Evolutionary conservation across 2,888 invertebrate genomes (phyloP).

Genomic region (Microctonus brassicae): DNA sequence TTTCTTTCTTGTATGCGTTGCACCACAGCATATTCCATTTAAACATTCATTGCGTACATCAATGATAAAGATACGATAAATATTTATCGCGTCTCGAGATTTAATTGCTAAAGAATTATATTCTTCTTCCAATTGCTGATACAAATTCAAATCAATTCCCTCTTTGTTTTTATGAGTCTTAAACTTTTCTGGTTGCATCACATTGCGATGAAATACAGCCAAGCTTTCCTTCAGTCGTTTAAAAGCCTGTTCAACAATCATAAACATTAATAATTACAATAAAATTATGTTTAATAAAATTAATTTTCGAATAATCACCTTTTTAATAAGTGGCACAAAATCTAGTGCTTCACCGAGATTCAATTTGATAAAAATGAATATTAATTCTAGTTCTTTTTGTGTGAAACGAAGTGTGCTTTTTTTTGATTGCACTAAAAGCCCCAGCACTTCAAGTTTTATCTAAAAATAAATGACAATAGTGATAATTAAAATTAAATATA

Average conservation of each 20-base stretch:
- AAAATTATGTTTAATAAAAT: neutral
- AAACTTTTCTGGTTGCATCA: conserved; percentile 48
- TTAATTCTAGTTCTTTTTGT: conserved; percentile 75
- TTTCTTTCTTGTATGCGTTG: conserved; percentile 75
- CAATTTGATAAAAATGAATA: conserved; percentile 76
- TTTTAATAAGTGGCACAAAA: conserved; percentile 78
- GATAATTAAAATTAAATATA: neutral
- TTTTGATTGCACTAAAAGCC: conserved; percentile 80
- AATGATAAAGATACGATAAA: conserved; percentile 71
- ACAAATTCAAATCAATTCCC: conserved; percentile 33
- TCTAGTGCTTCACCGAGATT: conserved; percentile 82
- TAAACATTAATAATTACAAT: neutral
- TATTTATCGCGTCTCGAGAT: conserved; percentile 51
- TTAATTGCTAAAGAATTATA: conserved; percentile 54
- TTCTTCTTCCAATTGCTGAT: conserved; percentile 33
- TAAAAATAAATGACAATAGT: conserved; percentile 70
- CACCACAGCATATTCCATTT: conserved; percentile 74
- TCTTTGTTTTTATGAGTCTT: conserved; percentile 42
- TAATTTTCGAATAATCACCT: conserved; percentile 70
- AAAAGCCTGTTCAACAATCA: conserved; percentile 60
- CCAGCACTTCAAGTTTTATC: conserved; percentile 78
- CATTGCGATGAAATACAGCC: conserved; percentile 51
- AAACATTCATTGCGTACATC: conserved; percentile 72
- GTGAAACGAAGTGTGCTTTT: conserved; percentile 80
- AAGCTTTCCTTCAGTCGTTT: conserved; percentile 72